Base-by-base conservation (phyloP, 2,113 vertebrate species). In the Colossoma macropomum region DNA sequence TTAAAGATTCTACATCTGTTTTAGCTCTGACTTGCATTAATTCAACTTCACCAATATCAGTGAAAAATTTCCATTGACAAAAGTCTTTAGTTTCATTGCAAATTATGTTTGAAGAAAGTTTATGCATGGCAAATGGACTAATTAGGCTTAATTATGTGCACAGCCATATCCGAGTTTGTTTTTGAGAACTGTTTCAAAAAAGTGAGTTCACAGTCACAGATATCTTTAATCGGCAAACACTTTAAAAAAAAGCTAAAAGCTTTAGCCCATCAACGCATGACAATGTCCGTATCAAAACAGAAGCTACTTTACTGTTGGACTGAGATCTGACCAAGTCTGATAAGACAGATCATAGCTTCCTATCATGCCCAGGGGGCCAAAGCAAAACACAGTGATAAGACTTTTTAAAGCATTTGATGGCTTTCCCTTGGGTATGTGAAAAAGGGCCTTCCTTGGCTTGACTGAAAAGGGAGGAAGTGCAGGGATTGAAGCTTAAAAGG, bases 1-100 rank as follows among this genome's bases (percentile, higher is more conserved):
- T 21, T 69, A 32, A 27, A 52, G 62, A 3, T 11, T 73, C 21
- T 25, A 2, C 32, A 25, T 13, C 25, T 17, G 10, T 30, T 25
- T 27, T 75, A 60, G 10, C 1, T 65, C 38, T 27, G 13, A 66
- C 63, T 81, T 65, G 59, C 79, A 81, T 81, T 62, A 38, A 70
- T 56, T 1, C 0, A 56, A 38, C 66, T 41, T 41, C 11, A 28
- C 77, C 78, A 56, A 54, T 59, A 56, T 25, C 15, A 56, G 16
- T 56, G 41, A 45, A 45, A 45, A 45, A 45, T n/a, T n/a, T n/a
- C n/a, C 27, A 8, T 15, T 25, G 34, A 45, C 34, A 70, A 62
- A 30, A 19, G 11, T 21, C n/a, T 71, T 38, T 45, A 71, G n/a
- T 12, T 7, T 25, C 23, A 71, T 45, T n/a, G 23, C 34, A 13